Percentiles rank a stretch among this genome's conserved stretches.
phyloP scores from a whole-genome alignment of 2,888 invertebrate species.

The Chymomyza procnemis region DNA sequence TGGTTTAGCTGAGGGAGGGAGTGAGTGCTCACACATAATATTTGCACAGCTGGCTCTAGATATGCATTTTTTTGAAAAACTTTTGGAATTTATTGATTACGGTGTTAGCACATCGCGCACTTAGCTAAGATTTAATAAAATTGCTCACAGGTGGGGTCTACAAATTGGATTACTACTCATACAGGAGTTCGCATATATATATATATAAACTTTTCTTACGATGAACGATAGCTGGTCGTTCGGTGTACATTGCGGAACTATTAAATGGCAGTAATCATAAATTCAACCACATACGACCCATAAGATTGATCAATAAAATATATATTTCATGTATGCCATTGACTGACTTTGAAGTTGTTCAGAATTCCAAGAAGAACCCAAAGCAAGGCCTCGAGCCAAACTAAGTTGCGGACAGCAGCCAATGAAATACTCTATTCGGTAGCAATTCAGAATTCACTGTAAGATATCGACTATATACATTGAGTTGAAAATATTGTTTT shows the following conservation, averaged over 20 bases:
- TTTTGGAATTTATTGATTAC: conserved; percentile 5
- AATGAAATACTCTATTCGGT: background rate
- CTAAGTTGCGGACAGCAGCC: background rate
- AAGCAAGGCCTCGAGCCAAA: background rate
- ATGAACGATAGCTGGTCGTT: background rate
- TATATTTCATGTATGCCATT: conserved; percentile 32
- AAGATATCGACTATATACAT: too few species aligned
- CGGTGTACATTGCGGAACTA: conserved; percentile 27
- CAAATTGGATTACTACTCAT: background rate
- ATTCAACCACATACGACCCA: conserved; percentile 47
- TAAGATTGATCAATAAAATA: conserved; percentile 44
- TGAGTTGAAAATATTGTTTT: too few species aligned
- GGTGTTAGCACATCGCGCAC: background rate
- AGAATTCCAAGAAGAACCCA: background rate
- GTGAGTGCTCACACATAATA: background rate
- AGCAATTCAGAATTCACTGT: too few species aligned
- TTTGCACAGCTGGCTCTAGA: conserved; percentile 39
- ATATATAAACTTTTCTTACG: background rate
- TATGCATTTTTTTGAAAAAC: background rate
- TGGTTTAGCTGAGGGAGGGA: background rate
- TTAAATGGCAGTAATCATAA: conserved; percentile 62
- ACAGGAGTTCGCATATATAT: background rate
- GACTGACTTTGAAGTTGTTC: conserved; percentile 12
- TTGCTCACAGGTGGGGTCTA: background rate
- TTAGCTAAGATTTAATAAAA: background rate